Conservation (phyloP, 1,140 invertebrate genomes). For the Bombus breviceps region DNA sequence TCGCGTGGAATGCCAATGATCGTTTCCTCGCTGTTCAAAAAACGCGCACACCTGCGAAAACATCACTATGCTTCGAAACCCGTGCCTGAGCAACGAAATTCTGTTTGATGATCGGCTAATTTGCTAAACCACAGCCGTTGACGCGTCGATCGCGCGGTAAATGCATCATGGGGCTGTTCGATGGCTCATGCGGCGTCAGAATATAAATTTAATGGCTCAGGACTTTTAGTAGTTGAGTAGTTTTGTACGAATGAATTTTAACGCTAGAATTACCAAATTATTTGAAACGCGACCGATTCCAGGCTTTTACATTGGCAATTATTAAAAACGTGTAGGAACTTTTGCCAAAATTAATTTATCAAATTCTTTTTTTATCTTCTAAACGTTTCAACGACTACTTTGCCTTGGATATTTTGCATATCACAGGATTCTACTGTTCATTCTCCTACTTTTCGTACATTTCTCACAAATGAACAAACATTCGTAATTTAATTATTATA, state of each 20-base stretch:
- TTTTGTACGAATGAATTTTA: too few relatives aligned
- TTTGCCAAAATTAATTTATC: background rate
- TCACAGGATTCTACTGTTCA: too few relatives aligned
- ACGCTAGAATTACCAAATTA: too few relatives aligned
- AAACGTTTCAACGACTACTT: too few relatives aligned
- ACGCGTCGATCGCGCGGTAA: background rate
- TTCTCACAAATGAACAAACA: too few relatives aligned
- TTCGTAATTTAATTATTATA: too few relatives aligned
- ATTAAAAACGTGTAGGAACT: background rate
- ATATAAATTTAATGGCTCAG: background rate
- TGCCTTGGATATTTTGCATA: too few relatives aligned
- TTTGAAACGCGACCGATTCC: background rate
- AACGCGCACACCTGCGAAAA: background rate
- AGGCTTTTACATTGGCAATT: background rate
- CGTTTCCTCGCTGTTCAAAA: background rate
- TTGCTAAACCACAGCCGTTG: background rate
- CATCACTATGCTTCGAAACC: background rate
- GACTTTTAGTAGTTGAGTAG: background rate
- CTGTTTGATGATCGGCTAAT: background rate
- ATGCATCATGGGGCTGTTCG: background rate
- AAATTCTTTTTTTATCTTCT: background rate
- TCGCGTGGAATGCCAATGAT: constrained; percentile 13
- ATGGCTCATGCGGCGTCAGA: background rate
- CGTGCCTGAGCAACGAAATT: background rate
- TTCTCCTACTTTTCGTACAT: too few relatives aligned